A percentile compares a stretch with the other conserved stretches of the same genome.
These are phyloP conservation scores for Colaptes auratus DNA, from an alignment of 2,113 vertebrate genomes.

Conservation along the genomic window DNA sequence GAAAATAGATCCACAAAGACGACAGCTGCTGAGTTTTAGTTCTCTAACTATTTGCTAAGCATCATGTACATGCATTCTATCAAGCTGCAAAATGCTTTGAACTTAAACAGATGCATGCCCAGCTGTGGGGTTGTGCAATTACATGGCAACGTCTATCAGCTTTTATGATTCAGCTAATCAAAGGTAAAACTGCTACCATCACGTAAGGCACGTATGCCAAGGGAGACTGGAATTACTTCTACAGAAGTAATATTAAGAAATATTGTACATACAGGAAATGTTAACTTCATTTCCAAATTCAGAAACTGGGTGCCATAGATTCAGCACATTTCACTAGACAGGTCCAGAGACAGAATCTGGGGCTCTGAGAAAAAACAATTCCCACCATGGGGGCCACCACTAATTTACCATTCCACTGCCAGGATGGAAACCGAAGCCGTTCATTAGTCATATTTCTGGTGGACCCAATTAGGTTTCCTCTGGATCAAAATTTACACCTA, in stretches of 20 bases:
- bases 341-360: background rate
- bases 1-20: background rate
- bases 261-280: too few species aligned
- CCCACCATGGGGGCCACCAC: fast-evolving
- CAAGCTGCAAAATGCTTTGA: background rate
- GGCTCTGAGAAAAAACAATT: background rate
- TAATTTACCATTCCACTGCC: background rate
- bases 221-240: background rate
- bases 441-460: background rate
- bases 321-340: background rate
- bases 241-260: background rate
- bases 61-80: background rate
- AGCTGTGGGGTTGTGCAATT: background rate
- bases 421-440: background rate
- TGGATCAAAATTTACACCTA: background rate
- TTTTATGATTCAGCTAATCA: background rate
- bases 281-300: background rate
- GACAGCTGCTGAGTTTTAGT: background rate
- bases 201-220: fast-evolving
- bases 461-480: background rate
- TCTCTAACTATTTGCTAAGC: background rate
- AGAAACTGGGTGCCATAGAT: background rate
- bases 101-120: background rate
- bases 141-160: background rate
- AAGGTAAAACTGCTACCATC: background rate